Conservation (phyloP, 2,113 vertebrate species). For the Apodemus speciosus region DNA sequence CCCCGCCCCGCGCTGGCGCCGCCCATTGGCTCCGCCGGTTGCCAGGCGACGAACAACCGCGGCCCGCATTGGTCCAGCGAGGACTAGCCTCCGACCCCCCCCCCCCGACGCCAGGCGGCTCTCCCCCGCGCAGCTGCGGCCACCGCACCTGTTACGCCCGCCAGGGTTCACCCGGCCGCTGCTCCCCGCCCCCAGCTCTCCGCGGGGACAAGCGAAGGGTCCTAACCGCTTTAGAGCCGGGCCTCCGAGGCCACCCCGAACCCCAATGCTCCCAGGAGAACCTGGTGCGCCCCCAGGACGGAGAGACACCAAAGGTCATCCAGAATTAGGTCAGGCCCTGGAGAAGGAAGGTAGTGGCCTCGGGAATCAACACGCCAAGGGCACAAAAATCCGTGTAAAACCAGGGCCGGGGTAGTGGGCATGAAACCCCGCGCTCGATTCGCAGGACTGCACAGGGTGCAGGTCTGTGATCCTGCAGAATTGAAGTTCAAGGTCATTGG, state of each 20-base stretch:
- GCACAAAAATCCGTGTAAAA: not conserved
- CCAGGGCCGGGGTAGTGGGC: not conserved
- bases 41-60: slow-evolving; percentile 81
- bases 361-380: not conserved
- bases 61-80: slow-evolving; percentile 65
- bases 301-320: slow-evolving; percentile 26
- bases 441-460: not conserved
- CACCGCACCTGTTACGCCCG: slow-evolving; percentile 75
- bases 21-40: slow-evolving; percentile 83
- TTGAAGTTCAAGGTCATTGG: not conserved
- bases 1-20: slow-evolving; percentile 55
- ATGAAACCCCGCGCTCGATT: too few relatives aligned
- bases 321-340: slow-evolving; percentile 64
- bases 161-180: slow-evolving; percentile 59
- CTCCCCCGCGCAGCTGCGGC: slow-evolving; percentile 71
- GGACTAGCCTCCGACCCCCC: slow-evolving; percentile 27
- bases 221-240: not conserved
- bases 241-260: not conserved
- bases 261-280: not conserved
- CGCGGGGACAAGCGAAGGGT: not conserved
- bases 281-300: slow-evolving; percentile 48
- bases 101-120: slow-evolving; percentile 40
- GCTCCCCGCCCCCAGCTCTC: slow-evolving; percentile 32
- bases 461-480: not conserved
- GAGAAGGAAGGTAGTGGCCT: not conserved